These are phyloP conservation scores for Meda fulgida DNA, from an alignment of 2,797 vertebrate species.

Conservation along the genomic window DNA sequence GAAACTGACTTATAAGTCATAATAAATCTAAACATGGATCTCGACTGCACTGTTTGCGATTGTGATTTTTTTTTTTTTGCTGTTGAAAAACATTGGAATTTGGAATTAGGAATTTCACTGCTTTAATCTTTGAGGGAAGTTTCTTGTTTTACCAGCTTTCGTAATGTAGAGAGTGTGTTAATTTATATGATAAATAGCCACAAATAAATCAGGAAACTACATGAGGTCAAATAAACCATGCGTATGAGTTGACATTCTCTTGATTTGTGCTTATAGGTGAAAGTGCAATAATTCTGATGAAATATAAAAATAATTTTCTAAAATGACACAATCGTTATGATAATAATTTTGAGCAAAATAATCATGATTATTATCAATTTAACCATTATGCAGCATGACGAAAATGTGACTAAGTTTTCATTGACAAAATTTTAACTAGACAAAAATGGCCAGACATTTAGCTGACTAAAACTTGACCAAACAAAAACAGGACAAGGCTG, in stretches of 20 bases:
- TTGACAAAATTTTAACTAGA: not conserved
- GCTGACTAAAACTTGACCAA: too few species aligned
- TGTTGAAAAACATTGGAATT: not conserved
- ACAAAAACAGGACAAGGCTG: too few species aligned
- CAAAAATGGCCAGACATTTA: not conserved
- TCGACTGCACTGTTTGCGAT: too few species aligned
- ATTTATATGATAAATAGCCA: not conserved
- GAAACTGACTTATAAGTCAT: too few species aligned
- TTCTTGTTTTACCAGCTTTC: not conserved
- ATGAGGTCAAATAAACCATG: not conserved
- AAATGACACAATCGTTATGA: not conserved
- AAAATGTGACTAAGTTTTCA: not conserved
- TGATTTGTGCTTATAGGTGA: not conserved
- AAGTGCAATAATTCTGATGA: not conserved
- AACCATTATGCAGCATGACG: too few species aligned
- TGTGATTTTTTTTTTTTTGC: not conserved
- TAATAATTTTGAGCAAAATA: not conserved
- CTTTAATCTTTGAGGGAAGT: not conserved
- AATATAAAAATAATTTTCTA: not conserved
- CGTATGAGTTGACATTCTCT: not conserved
- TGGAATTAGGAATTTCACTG: not conserved
- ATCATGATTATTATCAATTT: not conserved
- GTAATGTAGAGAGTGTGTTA: not conserved
- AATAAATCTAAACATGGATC: too few species aligned
- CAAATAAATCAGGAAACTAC: not conserved